Evolutionary conservation across 37 sponge, comb jelly and placozoan genomes (phyloP).

Genomic region (Theonella swinhoei): DNA sequence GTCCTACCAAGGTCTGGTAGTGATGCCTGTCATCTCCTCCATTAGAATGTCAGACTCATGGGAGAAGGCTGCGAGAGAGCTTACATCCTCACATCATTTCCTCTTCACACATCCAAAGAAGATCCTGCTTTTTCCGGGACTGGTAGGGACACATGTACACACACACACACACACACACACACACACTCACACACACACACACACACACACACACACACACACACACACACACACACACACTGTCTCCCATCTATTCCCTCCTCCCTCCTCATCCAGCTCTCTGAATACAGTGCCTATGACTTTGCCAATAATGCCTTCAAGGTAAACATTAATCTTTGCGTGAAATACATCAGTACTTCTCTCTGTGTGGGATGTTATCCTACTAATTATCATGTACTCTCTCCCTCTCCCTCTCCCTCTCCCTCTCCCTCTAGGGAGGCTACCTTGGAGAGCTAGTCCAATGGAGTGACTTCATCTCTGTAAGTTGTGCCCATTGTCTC

Average conservation of each 20-base stretch:
- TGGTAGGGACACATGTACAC: constrained; percentile 44
- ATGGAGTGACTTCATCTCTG: constrained; percentile 85
- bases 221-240: neutral
- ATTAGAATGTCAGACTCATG: constrained; percentile 35
- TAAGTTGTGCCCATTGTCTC: constrained; percentile 9
- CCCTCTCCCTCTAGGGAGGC: constrained; percentile 54
- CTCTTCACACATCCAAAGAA: constrained; percentile 64
- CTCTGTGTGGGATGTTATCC: neutral
- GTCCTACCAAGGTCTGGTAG: too few species aligned
- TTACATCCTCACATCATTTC: constrained; percentile 12
- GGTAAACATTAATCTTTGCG: constrained; percentile 31
- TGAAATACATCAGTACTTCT: neutral
- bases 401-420: neutral
- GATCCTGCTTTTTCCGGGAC: constrained; percentile 82
- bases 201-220: neutral
- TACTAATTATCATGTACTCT: neutral
- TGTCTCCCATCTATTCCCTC: neutral
- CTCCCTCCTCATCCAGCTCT: constrained; percentile 19
- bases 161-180: neutral
- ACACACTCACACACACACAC: neutral
- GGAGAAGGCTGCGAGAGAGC: constrained; percentile 32
- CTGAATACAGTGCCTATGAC: constrained; percentile 81
- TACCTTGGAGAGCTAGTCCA: constrained; percentile 81
- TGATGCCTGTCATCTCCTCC: too few species aligned
- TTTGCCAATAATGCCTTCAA: constrained; percentile 80